Base-by-base conservation (phyloP, 2,797 vertebrate genomes). In the Spinus pinus region DNA sequence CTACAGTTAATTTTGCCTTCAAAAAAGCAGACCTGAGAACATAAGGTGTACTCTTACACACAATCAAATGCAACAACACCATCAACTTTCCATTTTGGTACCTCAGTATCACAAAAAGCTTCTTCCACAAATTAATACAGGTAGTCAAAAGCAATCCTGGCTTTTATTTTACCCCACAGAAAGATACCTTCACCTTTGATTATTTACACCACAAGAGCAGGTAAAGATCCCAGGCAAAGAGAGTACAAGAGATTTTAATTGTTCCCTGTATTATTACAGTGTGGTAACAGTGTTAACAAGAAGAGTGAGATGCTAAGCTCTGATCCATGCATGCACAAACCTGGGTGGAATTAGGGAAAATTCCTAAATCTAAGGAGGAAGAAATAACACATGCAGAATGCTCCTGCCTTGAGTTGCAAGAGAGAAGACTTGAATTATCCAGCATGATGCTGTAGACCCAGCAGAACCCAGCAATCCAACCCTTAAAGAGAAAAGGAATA, bases 401-500 rank as follows among this genome's bases (percentile, higher is more conserved):
- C 46, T 93, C 83, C 92, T 88, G 71, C 33, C 41, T 88, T 70
- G 42, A 75, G 44, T 51, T 86, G 81, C 64, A 81, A 88, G 73
- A 91, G 60, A 94, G 22, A 91, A 46, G 49, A 86, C 67, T 88
- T 81, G 62, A 92, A 73, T 91, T 92, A 93, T 93, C 62, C 82
- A 82, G 80, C 90, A 86, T 2, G 10, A 88, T 77, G 93, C 92
- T 95, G 92, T 82, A 96, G 90, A 94, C 93, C 93, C 96, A 94
- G 92, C 71, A 95, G 93, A 96, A 96, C 89, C 93, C 92, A 95
- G 95, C 91, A 96, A 96, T 93, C 80, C 93, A 96, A 88, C 62
- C 93, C 91, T 95, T 94, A 95, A 94, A 86, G 77, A 94, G 66
- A 95, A 96, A 95, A 94, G 70, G 70, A 96, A 96, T 95, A 96